phyloP scores from a whole-genome alignment of 2,113 vertebrate genomes.

The Poecilia latipinna region DNA sequence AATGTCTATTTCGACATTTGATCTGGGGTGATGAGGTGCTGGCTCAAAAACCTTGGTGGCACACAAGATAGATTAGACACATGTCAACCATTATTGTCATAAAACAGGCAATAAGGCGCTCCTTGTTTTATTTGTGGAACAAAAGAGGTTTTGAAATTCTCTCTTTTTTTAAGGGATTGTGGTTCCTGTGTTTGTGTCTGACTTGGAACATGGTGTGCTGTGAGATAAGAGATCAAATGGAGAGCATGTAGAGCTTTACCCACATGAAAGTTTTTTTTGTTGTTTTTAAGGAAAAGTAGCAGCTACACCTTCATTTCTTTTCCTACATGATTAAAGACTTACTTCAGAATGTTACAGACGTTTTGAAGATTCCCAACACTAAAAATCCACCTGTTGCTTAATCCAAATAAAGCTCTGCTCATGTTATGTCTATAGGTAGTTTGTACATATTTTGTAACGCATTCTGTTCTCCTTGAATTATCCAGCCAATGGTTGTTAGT shows the following conservation, averaged over 20 bases:
- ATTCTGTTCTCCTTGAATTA: no score
- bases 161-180: slow-evolving; percentile 1
- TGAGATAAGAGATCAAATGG: slow-evolving; percentile 58
- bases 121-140: slow-evolving; percentile 25
- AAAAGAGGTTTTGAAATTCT: slow-evolving; percentile 21
- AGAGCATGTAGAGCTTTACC: slow-evolving; percentile 17
- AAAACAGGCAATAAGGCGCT: slow-evolving; percentile 25
- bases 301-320: slow-evolving; percentile 14
- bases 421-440: slow-evolving; percentile 50
- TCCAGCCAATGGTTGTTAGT: no score
- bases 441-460: no score
- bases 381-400: slow-evolving; percentile 5
- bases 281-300: slow-evolving; percentile 9
- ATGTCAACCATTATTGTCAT: slow-evolving; percentile 24
- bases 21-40: slow-evolving; percentile 7
- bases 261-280: slow-evolving; percentile 31
- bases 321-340: slow-evolving; percentile 46
- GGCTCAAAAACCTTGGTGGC: slow-evolving; percentile 23
- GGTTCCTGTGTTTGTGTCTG: slow-evolving; percentile 19
- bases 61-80: slow-evolving; percentile 21
- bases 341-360: slow-evolving; percentile 14
- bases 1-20: slow-evolving; percentile 19
- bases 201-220: slow-evolving; percentile 26
- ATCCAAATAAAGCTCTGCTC: slow-evolving; percentile 10
- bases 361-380: slow-evolving; percentile 37